Evolutionary conservation across 2,113 vertebrate species (phyloP), one percentile per base, ranked within the genome.

Genomic region (Sinocyclocheilus grahami): DNA sequence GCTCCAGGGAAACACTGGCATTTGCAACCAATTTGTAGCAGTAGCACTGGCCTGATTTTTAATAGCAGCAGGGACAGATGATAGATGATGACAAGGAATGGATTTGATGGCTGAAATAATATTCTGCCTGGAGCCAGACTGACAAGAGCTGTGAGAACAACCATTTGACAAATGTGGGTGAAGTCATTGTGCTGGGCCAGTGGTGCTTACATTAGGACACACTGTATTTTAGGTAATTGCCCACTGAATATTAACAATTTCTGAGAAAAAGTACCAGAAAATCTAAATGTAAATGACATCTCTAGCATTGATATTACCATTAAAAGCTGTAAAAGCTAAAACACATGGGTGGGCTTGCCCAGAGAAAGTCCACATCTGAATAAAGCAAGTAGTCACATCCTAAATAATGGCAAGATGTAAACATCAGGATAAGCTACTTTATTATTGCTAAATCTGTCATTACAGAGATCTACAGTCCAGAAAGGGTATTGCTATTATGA

Each of bases 1-100:
- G 87, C 89, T 92, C 88, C 65, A 27, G 63, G 82, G 72, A 82
- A 89, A 87, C 76, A 46, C 85, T 91, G 89, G 85, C 92, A 89
- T 90, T 88, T 86, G 81, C 18, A 63, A 67, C 51, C 77, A 86
- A 87, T 27, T 75, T 85, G 75, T 80, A 87, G 84, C 79, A 91
- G 89, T 24, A 88, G 79, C 78, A 87, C 71, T 87, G 82, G 27
- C 46, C 67, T 87, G 72, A 90, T 78, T 91, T 90, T 85, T 87
- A 84, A 78, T 55, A 78, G 69, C 71, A 89, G 58, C 55, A 78
- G 72, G 76, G 82, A 86, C 77, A 85, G 85, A 91, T 77, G 24
- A 78, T 60, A 63, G 82, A 91, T 90, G 75, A 90, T 86, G 62
- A 92, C 84, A 77, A 85, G 69, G 42, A 74, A 86, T 72, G 74